Base-by-base conservation (phyloP, 2,797 vertebrate species). In the Oophaga sylvatica region DNA sequence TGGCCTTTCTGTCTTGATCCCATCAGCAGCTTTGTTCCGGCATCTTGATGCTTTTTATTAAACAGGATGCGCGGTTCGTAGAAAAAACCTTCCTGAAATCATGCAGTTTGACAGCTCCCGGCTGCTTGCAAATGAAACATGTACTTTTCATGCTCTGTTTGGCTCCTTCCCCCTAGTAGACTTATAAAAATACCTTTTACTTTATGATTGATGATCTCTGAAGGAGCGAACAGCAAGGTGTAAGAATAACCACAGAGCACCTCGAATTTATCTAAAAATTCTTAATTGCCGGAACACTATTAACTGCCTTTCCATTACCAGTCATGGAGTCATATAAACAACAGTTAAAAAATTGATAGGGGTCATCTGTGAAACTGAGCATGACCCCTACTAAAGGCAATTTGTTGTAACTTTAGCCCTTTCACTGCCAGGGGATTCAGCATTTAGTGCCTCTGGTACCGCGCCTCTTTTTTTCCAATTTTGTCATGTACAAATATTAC, bases 131-230 rank as follows among this genome's bases (percentile, higher is more conserved):
- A 86, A 85, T 88, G 77, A 76, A 88, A 77, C 84, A 67, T 84
- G 71, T 60, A 85, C 65, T 81, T 85, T 85, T 88, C 87, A 88
- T 85, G 83, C 87, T 88, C 87, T 88, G 87, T 78, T 85, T 84
- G 75, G 75, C 80, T 59, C 67, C 79, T 62, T 82, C 41, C 76
- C 45, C 79, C 60, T 82, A 29, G 60, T 48, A 85, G 78, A 81
- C 83, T n/a, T 73, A 84, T 53, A 84, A 80, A 68, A 80, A 83
- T 84, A 80, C 65, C 41, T 80, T 87, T 70, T 83, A 48, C n/a
- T 60, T 75, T 84, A 31, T 84, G 87, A 88, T 88, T 88, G 82
- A 88, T 84, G 82, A 80, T 67, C 56, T 65, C 70, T 80, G 81
- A 84, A 78, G 29, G 76, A 70, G n/a, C 12, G 53, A 71, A 71